A percentile compares a stretch with the other conserved stretches of the same genome.
These are phyloP conservation scores for Oscheius sp. DNA, from an alignment of 2,888 invertebrate species.

Conservation along the genomic window DNA sequence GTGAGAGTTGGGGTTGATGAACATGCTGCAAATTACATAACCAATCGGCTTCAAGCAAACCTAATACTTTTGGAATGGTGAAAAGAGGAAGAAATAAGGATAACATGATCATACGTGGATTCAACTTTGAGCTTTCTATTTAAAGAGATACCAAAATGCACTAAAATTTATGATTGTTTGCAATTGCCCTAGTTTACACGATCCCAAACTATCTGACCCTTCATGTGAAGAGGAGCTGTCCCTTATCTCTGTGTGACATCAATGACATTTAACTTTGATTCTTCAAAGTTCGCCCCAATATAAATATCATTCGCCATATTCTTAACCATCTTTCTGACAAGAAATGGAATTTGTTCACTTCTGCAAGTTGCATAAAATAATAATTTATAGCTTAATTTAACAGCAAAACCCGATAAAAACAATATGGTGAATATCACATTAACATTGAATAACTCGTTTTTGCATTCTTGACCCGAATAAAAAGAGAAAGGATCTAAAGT, in stretches of 20 bases:
- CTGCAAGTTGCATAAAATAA: too few species aligned
- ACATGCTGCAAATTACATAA: neutral
- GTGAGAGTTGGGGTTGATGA: too few species aligned
- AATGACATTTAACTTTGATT: too few species aligned
- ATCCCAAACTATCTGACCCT: neutral
- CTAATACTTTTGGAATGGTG: neutral
- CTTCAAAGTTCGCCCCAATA: too few species aligned
- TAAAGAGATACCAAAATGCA: neutral
- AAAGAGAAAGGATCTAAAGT: neutral
- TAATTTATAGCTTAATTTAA: too few species aligned
- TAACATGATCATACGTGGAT: neutral
- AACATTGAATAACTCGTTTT: neutral
- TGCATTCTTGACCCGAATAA: slow-evolving; percentile 21
- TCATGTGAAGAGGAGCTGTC: too few species aligned
- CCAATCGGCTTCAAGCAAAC: neutral
- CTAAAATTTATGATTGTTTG: slow-evolving; percentile 10
- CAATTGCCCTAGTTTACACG: neutral
- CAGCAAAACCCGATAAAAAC: neutral
- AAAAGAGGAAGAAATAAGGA: neutral
- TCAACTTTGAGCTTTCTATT: slow-evolving; percentile 21
- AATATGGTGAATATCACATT: neutral
- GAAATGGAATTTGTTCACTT: too few species aligned
- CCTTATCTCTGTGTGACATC: too few species aligned
- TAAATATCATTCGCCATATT: too few species aligned
- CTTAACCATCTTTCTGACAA: too few species aligned